Base-by-base conservation (phyloP, 2,797 vertebrate genomes). In the Mus spretus region DNA sequence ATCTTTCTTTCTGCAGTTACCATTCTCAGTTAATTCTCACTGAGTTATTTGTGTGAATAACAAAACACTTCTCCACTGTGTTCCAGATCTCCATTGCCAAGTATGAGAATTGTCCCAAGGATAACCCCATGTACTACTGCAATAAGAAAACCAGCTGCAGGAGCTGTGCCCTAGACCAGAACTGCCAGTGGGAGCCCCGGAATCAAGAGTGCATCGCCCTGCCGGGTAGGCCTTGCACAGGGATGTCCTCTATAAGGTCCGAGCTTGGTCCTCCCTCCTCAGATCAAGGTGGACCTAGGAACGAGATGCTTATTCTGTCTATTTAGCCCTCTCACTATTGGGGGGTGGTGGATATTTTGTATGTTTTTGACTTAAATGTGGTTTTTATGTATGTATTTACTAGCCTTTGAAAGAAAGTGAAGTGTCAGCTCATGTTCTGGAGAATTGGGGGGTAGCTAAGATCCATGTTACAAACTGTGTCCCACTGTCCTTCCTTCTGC, bases 121-220 rank as follows among this genome's bases (percentile, higher is more conserved):
- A 99, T 98, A 99, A 99, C 97, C 99, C 99, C 0, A 99, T 99
- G 1, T 99, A 98, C 65, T 99, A 99, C 86, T 99, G 99, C 98
- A 99, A 98, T 97, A 99, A 99, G 98, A 99, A 99, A 98, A 99
- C 99, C 50, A 99, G 99, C 97, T 99, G 99, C 96, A 99, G 99
- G 98, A 99, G 99, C 98, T 99, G 99, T 95, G 99, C 99, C 26
- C 98, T 99, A 98, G 99, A 99, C 98, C 99, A 99, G 97, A 99
- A 99, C 99, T 99, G 99, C 96, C 99, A 99, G 98, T 99, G 99
- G 99, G 99, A 99, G 28, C 98, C 99, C 2, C 99, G 99, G 96
- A 99, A 99, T 97, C 99, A 99, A 97, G 99, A 99, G 96, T 99
- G 99, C 98, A 99, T 99, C 0, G 99, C 99, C 2, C 98, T 99